These are phyloP conservation scores for Oxyteleia sp. DNA, from an alignment of 2,888 invertebrate genomes.

Conservation along the genomic window DNA sequence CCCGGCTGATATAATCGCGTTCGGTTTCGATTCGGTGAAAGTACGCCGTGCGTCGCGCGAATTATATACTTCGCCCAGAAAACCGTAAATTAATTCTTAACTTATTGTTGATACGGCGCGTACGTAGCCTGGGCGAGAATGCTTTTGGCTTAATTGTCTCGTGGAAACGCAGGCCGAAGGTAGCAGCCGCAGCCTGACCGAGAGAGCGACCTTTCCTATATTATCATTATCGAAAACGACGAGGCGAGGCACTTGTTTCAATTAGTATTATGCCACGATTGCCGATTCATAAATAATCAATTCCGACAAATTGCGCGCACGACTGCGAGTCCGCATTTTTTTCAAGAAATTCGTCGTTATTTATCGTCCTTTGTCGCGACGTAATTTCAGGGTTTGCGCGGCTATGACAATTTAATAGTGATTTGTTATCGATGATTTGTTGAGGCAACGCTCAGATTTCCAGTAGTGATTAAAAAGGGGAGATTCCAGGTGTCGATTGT, in stretches of 20 bases:
- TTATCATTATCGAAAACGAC: constrained; percentile 37
- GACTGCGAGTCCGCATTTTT: constrained; percentile 1
- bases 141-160: constrained; percentile 21
- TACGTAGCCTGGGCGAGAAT: not conserved
- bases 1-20: constrained; percentile 40
- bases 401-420: constrained; percentile 66
- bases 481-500: constrained; percentile 34
- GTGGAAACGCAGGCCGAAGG: constrained; percentile 26
- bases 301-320: constrained; percentile 19
- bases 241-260: constrained; percentile 42
- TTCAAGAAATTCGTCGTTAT: constrained; percentile 25
- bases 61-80: constrained; percentile 43
- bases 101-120: constrained; percentile 33
- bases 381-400: constrained; percentile 48
- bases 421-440: constrained; percentile 66
- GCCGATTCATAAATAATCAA: constrained; percentile 51
- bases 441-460: constrained; percentile 17
- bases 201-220: constrained; percentile 30
- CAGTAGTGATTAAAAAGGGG: constrained; percentile 9
- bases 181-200: constrained; percentile 10
- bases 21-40: constrained; percentile 44
- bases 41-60: constrained; percentile 46
- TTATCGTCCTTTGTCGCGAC: constrained; percentile 45
- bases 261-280: constrained; percentile 24
- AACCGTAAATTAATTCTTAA: constrained; percentile 58